Conservation (phyloP, 2,888 invertebrate genomes). For the Macrophya annulata region DNA sequence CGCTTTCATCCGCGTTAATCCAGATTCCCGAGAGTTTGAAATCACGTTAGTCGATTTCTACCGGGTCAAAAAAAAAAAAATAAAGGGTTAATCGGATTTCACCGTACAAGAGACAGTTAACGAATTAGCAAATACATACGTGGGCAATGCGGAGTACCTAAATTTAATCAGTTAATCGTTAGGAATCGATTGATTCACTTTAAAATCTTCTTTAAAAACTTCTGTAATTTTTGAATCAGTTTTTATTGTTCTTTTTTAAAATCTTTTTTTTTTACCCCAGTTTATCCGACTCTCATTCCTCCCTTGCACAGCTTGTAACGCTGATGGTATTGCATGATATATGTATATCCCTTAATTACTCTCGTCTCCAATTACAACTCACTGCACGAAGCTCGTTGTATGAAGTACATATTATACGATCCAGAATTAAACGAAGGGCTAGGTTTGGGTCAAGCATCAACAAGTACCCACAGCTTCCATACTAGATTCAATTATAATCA, state of each 20-base stretch:
- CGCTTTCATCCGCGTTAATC: slow-evolving; percentile 11
- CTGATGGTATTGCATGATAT: not conserved
- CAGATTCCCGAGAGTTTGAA: slow-evolving; percentile 5
- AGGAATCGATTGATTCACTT: slow-evolving; percentile 18
- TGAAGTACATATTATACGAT: not conserved
- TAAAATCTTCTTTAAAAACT: slow-evolving; percentile 13
- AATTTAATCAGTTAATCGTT: slow-evolving; percentile 26
- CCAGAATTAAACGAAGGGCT: not conserved
- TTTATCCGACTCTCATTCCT: not conserved
- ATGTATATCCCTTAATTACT: slow-evolving; percentile 6
- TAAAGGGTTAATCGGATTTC: slow-evolving; percentile 47
- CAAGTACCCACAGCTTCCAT: not conserved
- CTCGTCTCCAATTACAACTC: slow-evolving; percentile 9
- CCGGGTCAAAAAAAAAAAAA: slow-evolving; percentile 24
- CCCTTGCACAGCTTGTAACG: not conserved
- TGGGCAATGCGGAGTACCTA: not conserved
- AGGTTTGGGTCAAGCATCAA: not conserved
- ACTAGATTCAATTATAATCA: not conserved
- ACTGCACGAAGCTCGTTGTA: not conserved
- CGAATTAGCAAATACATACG: slow-evolving; percentile 31
- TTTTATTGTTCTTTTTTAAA: not conserved
- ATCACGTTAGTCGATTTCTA: slow-evolving; percentile 14
- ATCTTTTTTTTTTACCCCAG: not conserved
- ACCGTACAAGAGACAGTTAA: slow-evolving; percentile 30
- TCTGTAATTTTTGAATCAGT: not conserved